Base-by-base conservation (phyloP, 2,113 vertebrate genomes). In the Myodes glareolus region DNA sequence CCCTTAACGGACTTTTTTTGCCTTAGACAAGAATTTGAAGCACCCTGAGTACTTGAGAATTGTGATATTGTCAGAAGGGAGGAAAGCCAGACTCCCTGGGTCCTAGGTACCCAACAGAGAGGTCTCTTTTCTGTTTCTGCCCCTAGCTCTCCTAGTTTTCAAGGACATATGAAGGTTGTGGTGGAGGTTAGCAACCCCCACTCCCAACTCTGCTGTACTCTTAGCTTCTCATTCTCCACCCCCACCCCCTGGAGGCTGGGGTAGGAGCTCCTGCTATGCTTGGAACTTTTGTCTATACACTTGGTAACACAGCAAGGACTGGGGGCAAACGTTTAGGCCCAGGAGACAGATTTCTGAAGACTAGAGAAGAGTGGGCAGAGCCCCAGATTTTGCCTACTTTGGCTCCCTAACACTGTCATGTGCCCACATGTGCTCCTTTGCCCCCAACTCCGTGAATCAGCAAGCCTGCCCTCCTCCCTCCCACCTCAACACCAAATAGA, bases 401-500 rank as follows among this genome's bases (percentile, higher is more conserved):
- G 77, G n/a, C 63, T 80, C 55, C 75, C 55, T 16, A 36, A 50
- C 33, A 52, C 33, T 52, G 70, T 21, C 16, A 80, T 10, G 7
- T 7, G n/a, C 12, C 19, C 73, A 39, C 81, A 45, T 42, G 4
- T 42, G 58, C 55, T 72, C 14, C 73, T 31, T 55, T 67, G 58
- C 8, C 58, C 39, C 55, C 21, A 36, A 27, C 17, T 31, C 80
- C 47, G n/a, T 13, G 6, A 33, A 29, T 45, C 84, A 90, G 82
- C 65, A 86, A 90, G 17, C 29, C 12, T 29, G 3, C 27, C 39
- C 33, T 27, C 23, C 42, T 39, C 75, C 61, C 45, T 29, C 61
- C 12, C 87, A 91, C 95, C 89, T 39, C 14, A 61, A 94, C 9
- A 91, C 72, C 88, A 95, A 96, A 96, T 81, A 94, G 77, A 96